Conservation (phyloP, 2,888 invertebrate species). For the Tinea semifulvella region DNA sequence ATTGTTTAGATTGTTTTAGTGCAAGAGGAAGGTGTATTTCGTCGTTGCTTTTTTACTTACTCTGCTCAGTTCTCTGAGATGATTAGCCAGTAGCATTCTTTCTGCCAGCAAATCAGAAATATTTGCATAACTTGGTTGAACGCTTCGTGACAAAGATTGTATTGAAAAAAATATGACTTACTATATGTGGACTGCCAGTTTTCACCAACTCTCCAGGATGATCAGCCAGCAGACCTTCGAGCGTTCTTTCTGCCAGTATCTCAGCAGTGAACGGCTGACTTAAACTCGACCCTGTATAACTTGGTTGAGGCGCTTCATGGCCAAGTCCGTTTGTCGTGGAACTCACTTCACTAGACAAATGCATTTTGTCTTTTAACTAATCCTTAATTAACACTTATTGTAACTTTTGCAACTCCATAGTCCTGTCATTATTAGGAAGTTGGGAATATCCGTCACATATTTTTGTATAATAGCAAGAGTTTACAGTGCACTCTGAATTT, state of each 20-base stretch:
- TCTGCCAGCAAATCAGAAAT: too few relatives aligned
- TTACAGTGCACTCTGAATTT: not conserved
- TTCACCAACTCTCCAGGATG: slow-evolving; percentile 93
- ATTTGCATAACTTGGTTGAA: too few relatives aligned
- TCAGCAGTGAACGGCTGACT: slow-evolving; percentile 80
- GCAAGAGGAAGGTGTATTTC: too few relatives aligned
- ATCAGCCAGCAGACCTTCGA: slow-evolving; percentile 86
- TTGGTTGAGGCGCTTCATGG: slow-evolving; percentile 57
- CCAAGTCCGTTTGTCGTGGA: slow-evolving; percentile 71
- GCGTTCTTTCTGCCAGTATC: slow-evolving; percentile 81
- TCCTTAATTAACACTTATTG: slow-evolving; percentile 21
- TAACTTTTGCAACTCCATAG: slow-evolving; percentile 21
- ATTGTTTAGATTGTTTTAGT: too few relatives aligned
- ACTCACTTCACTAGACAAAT: slow-evolving; percentile 81
- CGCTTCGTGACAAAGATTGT: too few relatives aligned
- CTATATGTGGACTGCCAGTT: slow-evolving; percentile 95
- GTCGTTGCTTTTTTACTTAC: too few relatives aligned
- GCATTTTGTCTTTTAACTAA: slow-evolving; percentile 71
- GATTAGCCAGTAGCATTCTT: too few relatives aligned
- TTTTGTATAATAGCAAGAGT: slow-evolving; percentile 19
- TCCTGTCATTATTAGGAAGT: slow-evolving; percentile 9
- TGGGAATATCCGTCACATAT: slow-evolving; percentile 42
- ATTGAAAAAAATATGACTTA: too few relatives aligned
- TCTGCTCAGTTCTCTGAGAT: too few relatives aligned
- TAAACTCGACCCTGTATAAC: slow-evolving; percentile 44